Evolutionary conservation across 2,113 vertebrate genomes (phyloP).

Genomic region (Agapornis roseicollis): DNA sequence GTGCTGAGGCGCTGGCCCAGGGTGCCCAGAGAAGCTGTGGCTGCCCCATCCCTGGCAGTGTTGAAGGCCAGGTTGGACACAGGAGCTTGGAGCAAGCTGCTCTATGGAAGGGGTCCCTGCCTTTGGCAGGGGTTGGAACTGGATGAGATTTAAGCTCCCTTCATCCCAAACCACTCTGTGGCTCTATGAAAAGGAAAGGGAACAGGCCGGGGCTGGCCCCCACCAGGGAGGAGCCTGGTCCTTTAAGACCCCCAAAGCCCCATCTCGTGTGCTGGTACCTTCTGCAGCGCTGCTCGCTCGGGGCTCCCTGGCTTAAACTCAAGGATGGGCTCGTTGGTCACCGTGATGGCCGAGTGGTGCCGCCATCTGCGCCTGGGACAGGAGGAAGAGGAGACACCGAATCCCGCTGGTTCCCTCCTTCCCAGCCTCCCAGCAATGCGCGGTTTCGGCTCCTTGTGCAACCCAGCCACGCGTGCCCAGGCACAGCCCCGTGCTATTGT

Average conservation of each 20-base stretch:
- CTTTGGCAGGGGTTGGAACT: not conserved
- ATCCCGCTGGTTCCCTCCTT: not conserved
- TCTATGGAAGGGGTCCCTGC: too few species aligned
- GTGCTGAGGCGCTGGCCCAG: too few species aligned
- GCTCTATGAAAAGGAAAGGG: not conserved
- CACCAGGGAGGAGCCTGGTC: not conserved
- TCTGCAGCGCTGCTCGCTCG: constrained; percentile 79
- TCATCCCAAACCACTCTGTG: not conserved
- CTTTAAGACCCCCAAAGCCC: not conserved
- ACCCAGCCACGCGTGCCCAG: rapidly evolving
- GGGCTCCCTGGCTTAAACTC: constrained; percentile 81
- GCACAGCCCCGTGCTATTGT: not conserved
- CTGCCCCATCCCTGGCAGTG: too few species aligned
- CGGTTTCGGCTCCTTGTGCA: rapidly evolving
- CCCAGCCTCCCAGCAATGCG: not conserved
- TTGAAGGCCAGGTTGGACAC: too few species aligned
- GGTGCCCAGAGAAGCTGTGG: too few species aligned
- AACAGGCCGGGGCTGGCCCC: rapidly evolving
- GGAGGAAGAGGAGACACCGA: rapidly evolving
- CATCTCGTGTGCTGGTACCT: constrained; percentile 65
- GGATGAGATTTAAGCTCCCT: not conserved
- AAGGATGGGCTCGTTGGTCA: constrained; percentile 90
- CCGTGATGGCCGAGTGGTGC: constrained; percentile 71
- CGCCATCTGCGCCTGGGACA: constrained; percentile 76
- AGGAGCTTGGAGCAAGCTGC: too few species aligned